These are phyloP conservation scores for Philaethria dido DNA, from an alignment of 2,888 invertebrate species.

Conservation along the genomic window DNA sequence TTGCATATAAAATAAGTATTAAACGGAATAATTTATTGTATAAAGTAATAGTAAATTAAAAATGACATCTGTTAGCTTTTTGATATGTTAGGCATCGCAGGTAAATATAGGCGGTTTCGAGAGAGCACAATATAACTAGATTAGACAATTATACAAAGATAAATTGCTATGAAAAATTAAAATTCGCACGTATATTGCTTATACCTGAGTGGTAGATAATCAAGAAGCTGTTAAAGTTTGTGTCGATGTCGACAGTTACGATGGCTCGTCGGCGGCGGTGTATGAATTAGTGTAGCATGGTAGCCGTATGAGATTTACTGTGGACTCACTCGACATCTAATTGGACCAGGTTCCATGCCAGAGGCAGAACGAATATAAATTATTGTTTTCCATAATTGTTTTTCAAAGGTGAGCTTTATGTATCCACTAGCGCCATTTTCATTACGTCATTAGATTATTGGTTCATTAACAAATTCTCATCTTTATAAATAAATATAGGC, in stretches of 20 bases:
- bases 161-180: not conserved
- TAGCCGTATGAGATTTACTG: constrained; percentile 80
- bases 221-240: constrained; percentile 69
- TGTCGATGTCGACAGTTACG: constrained; percentile 73
- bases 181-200: constrained; percentile 49
- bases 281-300: constrained; percentile 83
- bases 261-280: constrained; percentile 65
- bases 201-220: constrained; percentile 63
- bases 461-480: constrained; percentile 17
- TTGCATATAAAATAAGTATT: not conserved
- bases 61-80: no score
- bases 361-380: constrained; percentile 75
- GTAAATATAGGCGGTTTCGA: no score
- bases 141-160: not conserved
- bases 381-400: constrained; percentile 80
- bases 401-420: constrained; percentile 50
- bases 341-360: constrained; percentile 78
- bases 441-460: constrained; percentile 22
- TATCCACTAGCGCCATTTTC: constrained; percentile 37
- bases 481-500: constrained; percentile 11
- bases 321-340: constrained; percentile 72
- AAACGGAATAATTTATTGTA: not conserved
- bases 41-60: no score
- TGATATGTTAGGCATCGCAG: no score
- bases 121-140: no score